phyloP scores from a whole-genome alignment of 2,888 invertebrate species.

The Clunio marinus region DNA sequence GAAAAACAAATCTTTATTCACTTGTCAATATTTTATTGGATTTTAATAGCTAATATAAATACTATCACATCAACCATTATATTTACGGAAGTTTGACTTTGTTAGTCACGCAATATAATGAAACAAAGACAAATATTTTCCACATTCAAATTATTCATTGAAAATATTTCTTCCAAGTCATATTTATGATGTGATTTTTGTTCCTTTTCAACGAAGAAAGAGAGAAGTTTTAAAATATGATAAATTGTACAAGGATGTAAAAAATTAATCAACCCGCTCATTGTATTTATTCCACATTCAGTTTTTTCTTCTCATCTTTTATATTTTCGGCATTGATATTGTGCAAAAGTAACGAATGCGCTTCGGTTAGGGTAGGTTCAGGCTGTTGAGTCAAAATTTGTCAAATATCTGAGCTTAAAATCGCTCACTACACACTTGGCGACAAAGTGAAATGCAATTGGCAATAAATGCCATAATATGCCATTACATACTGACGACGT shows the following conservation, averaged over 20 bases:
- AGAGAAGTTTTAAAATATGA: conserved; percentile 23
- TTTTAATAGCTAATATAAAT: no score
- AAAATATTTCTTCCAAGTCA: not conserved
- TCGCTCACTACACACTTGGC: not conserved
- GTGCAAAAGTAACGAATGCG: not conserved
- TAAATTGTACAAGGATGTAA: conserved; percentile 34
- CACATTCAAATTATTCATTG: not conserved
- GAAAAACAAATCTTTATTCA: no score
- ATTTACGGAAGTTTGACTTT: no score
- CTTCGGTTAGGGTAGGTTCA: conserved; percentile 25
- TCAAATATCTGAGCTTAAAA: not conserved
- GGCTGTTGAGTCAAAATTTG: conserved; percentile 13
- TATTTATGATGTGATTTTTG: not conserved
- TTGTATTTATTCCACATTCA: not conserved
- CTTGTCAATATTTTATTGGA: no score
- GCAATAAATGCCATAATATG: conserved; percentile 26
- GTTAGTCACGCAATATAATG: no score
- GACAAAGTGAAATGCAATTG: conserved; percentile 29
- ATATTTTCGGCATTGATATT: conserved; percentile 23
- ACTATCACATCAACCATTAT: no score
- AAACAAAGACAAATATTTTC: no score
- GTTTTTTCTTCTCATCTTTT: not conserved
- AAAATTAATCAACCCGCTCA: conserved; percentile 26
- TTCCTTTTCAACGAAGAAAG: not conserved
- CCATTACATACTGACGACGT: not conserved